Evolutionary conservation across 2,888 invertebrate species (phyloP).

Genomic region (Tolmerus cingulatus): DNA sequence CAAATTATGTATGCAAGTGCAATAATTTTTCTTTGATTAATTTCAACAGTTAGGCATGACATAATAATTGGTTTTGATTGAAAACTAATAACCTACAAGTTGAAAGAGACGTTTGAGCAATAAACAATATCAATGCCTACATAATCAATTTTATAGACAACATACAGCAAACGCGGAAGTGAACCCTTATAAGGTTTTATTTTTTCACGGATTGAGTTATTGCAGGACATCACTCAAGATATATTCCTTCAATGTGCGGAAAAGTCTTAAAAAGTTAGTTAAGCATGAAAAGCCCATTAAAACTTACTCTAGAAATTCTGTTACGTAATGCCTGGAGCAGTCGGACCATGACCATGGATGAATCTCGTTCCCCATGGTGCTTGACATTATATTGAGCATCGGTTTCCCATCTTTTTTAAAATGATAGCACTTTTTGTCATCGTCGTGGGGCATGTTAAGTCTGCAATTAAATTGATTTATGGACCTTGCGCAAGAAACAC

Average conservation of each 20-base stretch:
- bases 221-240: neutral
- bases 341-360: slow-evolving; percentile 90
- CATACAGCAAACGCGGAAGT: too few species aligned
- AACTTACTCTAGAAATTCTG: slow-evolving; percentile 83
- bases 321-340: slow-evolving; percentile 78
- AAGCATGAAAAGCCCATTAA: neutral
- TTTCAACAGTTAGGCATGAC: too few species aligned
- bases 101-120: too few species aligned
- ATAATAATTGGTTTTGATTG: too few species aligned
- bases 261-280: neutral
- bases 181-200: too few species aligned
- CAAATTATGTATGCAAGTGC: too few species aligned
- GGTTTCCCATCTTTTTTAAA: slow-evolving; percentile 65
- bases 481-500: neutral
- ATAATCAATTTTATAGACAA: too few species aligned
- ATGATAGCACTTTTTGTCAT: slow-evolving; percentile 73
- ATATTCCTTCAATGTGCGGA: neutral
- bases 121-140: too few species aligned
- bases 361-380: slow-evolving; percentile 80
- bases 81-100: too few species aligned
- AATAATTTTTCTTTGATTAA: too few species aligned
- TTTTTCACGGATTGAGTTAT: too few species aligned
- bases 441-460: slow-evolving; percentile 86
- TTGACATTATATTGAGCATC: slow-evolving; percentile 80
- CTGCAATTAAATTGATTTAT: slow-evolving; percentile 60